These are phyloP conservation scores for Bufo gargarizans DNA, from an alignment of 2,113 vertebrate species.

Conservation along the genomic window DNA sequence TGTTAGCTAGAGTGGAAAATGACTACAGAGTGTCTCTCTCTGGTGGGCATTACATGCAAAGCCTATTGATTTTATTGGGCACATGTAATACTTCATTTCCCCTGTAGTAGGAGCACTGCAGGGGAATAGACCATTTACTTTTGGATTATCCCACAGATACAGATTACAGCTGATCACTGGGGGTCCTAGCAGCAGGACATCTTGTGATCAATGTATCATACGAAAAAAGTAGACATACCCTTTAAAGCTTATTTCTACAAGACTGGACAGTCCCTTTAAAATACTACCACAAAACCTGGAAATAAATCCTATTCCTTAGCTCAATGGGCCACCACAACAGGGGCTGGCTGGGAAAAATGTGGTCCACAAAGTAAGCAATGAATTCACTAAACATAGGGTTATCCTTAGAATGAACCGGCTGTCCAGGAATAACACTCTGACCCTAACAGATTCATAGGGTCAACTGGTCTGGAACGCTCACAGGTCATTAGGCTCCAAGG, in stretches of 20 bases:
- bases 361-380: not conserved
- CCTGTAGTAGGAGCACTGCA: too few relatives aligned
- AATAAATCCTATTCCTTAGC: not conserved
- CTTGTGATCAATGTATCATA: too few relatives aligned
- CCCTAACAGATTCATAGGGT: not conserved
- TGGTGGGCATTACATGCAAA: too few relatives aligned
- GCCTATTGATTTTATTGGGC: too few relatives aligned
- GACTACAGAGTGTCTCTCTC: too few relatives aligned
- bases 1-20: too few relatives aligned
- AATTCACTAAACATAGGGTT: conserved; percentile 5
- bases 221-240: too few relatives aligned
- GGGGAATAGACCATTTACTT: too few relatives aligned
- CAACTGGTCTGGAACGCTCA: not conserved
- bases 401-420: not conserved
- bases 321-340: not conserved
- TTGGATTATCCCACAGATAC: too few relatives aligned
- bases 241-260: not conserved
- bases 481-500: not conserved
- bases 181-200: too few relatives aligned
- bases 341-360: not conserved
- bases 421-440: conserved; percentile 9
- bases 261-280: not conserved
- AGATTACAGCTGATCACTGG: too few relatives aligned
- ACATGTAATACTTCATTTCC: too few relatives aligned
- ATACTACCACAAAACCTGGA: not conserved